Percentiles rank a stretch among this genome's conserved stretches.
Evolutionary conservation across 2,888 invertebrate genomes (phyloP).

Genomic region (Ophraella communa): DNA sequence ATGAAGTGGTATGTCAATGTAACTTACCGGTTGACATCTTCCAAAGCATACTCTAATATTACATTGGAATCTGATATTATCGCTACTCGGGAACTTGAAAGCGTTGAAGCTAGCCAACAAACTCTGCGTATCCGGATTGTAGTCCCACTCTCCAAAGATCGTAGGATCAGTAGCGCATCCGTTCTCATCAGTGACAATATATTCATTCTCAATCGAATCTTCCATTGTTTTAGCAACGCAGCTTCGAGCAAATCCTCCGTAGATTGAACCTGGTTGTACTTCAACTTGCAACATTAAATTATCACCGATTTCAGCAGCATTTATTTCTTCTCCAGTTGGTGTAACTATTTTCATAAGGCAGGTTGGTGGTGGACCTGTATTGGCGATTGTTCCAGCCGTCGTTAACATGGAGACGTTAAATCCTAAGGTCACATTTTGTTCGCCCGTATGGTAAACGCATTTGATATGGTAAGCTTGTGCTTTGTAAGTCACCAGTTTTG

Average conservation of each 20-base stretch:
- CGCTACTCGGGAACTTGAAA: conserved; percentile 94
- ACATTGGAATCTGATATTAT: conserved; percentile 93
- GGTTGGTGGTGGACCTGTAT: conserved; percentile 92
- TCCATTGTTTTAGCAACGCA: conserved; percentile 94
- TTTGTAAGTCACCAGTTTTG: conserved; percentile 90
- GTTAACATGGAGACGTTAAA: conserved; percentile 96
- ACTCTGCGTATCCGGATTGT: conserved; percentile 84
- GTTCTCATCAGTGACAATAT: conserved; percentile 91
- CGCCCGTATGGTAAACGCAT: conserved; percentile 93
- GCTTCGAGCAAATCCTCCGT: conserved; percentile 91
- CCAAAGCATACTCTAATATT: conserved; percentile 95
- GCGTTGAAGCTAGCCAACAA: conserved; percentile 90
- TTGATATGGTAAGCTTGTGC: conserved; percentile 96
- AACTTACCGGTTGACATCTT: conserved; percentile 87
- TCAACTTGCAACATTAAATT: conserved; percentile 73
- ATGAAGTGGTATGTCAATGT: too few species aligned
- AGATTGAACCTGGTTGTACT: conserved; percentile 69
- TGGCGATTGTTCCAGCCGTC: conserved; percentile 93
- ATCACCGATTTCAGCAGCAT: conserved; percentile 90
- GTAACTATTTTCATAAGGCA: conserved; percentile 92
- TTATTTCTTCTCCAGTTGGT: conserved; percentile 85
- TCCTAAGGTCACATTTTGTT: conserved; percentile 89
- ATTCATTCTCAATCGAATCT: conserved; percentile 86
- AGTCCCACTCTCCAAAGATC: conserved; percentile 93
- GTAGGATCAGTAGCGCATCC: conserved; percentile 92